Conservation (phyloP, 1,140 invertebrate genomes). For the Zaprionus africanus region DNA sequence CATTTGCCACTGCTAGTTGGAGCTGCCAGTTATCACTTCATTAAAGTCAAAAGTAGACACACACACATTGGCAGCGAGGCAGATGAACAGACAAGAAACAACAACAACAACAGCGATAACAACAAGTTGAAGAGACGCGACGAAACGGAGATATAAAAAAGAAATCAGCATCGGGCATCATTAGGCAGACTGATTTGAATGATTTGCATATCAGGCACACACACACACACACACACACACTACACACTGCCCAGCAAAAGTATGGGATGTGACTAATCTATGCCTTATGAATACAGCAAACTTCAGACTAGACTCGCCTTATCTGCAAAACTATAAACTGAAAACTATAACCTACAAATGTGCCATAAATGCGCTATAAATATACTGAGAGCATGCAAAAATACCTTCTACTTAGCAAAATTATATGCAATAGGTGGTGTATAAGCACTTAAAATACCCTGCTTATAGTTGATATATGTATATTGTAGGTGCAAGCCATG, state of each 20-base stretch:
- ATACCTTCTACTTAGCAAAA: no score
- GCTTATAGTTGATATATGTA: no score
- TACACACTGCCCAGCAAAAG: neutral
- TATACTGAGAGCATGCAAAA: no score
- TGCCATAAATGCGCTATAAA: no score
- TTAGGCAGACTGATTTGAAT: neutral
- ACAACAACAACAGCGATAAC: neutral
- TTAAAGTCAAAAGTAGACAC: slow-evolving; percentile 48
- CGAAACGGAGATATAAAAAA: neutral
- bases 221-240: neutral
- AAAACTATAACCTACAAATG: no score
- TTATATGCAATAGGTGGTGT: no score
- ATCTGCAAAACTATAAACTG: no score
- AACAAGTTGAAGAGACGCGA: neutral
- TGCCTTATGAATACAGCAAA: neutral
- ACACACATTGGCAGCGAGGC: neutral
- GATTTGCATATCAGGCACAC: neutral
- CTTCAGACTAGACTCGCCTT: neutral
- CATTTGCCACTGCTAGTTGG: slow-evolving; percentile 7
- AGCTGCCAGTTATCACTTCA: slow-evolving; percentile 62
- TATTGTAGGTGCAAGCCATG: no score
- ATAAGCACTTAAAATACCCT: no score
- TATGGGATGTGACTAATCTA: neutral
- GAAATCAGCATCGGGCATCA: neutral
- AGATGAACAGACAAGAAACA: neutral